Base-by-base conservation (phyloP, 2,888 invertebrate species). In the Lampropteryx suffumata region DNA sequence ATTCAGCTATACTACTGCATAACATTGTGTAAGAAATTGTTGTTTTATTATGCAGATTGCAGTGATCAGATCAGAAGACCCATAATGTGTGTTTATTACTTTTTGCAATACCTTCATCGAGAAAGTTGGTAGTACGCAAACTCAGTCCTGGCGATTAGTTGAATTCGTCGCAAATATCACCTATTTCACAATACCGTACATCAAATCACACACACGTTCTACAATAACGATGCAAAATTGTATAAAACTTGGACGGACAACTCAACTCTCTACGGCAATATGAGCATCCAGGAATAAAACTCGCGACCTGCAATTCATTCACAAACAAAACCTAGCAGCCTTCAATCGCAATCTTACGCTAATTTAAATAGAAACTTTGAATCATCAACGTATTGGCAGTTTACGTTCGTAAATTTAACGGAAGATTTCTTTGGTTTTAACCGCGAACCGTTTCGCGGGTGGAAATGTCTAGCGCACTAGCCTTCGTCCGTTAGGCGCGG, bases 191-290 rank as follows among this genome's bases (percentile, higher is more conserved):
- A 66, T 27, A 46, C 55, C 40, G 50, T 43, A 55, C 46, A 55
- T 54, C 43, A 64, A 68, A 67, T 64, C 66, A 67, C 68, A 67
- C 69, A 65, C 59, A 71, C 56, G 65, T 62, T 65, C 69, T 64
- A 73, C 64, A 59, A 71, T 69, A 73, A 69, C 75, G 75, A 74
- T 82, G 82, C 80, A 84, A 83, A 81, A 81, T 74, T 84, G 81
- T 88, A 89, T 79, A 88, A 88, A 88, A 86, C 76, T 34, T 90
- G 89, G 89, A 90, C 89, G 89, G 89, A 87, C 76, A 86, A 87
- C 89, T 89, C 89, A 89, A 88, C 88, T 87, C 86, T 85, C 84
- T 85, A 79, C 76, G 67, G 88, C 81, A 85, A 84, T 65, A 86
- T 88, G 89, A 89, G 87, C 84, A 89, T 89, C 88, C 89, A 84